Conservation (phyloP, 1,140 invertebrate species). For the Zaprionus africanus region DNA sequence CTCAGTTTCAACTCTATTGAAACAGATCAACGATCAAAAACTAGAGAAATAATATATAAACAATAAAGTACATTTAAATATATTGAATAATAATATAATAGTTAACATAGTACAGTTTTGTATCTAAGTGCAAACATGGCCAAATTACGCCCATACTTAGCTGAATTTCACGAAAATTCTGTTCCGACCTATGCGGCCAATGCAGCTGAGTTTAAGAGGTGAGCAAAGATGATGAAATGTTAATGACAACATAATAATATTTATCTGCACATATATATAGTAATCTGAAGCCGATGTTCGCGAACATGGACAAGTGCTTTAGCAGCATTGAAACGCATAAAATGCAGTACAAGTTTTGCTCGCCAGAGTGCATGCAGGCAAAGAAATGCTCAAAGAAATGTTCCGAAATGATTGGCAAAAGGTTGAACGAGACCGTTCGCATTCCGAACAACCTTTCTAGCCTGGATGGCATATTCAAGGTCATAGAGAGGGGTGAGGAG, state of each 20-base stretch:
- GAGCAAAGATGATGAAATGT: background rate
- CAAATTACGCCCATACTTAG: constrained; percentile 11
- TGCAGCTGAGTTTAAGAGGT: background rate
- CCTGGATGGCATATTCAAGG: background rate
- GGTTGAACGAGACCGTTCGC: background rate
- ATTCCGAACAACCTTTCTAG: background rate
- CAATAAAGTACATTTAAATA: background rate
- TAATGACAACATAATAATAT: background rate
- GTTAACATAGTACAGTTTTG: background rate
- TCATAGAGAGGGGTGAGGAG: background rate
- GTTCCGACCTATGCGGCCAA: background rate
- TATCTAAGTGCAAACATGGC: background rate
- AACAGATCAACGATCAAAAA: background rate
- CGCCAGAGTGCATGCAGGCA: background rate
- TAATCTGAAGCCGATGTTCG: background rate
- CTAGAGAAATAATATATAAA: background rate
- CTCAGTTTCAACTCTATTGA: background rate
- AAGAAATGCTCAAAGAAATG: constrained; percentile 3
- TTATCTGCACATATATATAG: background rate
- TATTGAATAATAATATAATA: background rate
- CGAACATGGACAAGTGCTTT: background rate
- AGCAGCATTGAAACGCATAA: background rate
- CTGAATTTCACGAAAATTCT: background rate
- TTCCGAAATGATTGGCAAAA: background rate
- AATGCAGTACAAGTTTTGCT: constrained; percentile 9